phyloP scores from a whole-genome alignment of 2,797 vertebrate species.

The Iguana delicatissima region DNA sequence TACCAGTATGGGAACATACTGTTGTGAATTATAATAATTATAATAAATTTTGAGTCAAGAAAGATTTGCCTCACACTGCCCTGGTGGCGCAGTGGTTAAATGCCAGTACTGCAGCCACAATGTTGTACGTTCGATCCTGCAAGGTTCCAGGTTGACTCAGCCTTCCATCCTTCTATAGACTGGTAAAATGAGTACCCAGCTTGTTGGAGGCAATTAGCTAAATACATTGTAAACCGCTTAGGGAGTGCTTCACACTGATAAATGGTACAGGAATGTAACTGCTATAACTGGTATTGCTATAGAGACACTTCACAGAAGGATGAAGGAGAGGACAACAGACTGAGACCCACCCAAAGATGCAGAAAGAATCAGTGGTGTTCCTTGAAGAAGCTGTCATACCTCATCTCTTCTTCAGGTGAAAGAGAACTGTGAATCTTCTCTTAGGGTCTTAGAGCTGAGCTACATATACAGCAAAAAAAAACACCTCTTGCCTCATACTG shows the following conservation, averaged over 20 bases:
- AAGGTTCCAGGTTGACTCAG: too few species aligned
- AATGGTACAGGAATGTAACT: too few species aligned
- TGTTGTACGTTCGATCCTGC: too few species aligned
- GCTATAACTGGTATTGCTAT: too few species aligned
- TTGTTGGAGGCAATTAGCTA: too few species aligned
- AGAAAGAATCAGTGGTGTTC: neutral
- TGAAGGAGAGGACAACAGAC: neutral
- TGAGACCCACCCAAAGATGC: neutral
- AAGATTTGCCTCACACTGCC: neutral
- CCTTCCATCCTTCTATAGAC: too few species aligned
- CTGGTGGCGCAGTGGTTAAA: too few species aligned
- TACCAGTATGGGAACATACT: neutral
- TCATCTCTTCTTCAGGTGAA: neutral
- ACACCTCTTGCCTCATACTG: neutral
- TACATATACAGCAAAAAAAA: neutral
- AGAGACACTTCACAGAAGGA: neutral
- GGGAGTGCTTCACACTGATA: too few species aligned
- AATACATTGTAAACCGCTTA: too few species aligned
- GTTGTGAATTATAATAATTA: neutral
- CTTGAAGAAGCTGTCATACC: neutral
- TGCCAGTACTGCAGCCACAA: too few species aligned
- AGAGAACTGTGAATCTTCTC: neutral
- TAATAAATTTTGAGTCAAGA: conserved; percentile 10
- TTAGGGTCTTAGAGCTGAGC: neutral
- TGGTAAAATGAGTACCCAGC: too few species aligned